Percentiles rank a stretch among this genome's conserved stretches.
phyloP scores from a whole-genome alignment of 1,140 invertebrate species.

The Macrosteles quadrilineatus region DNA sequence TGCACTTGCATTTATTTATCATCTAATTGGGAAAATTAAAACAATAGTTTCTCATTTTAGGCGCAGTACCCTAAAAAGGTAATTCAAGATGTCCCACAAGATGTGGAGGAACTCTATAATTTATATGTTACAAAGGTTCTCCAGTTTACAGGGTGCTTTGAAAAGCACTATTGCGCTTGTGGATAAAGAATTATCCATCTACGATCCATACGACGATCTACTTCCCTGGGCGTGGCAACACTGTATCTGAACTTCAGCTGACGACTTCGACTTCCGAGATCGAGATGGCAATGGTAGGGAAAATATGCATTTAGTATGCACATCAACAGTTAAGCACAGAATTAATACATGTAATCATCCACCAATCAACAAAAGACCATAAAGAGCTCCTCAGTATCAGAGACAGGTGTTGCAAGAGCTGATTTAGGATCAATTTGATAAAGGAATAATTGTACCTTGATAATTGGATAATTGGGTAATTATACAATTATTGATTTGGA shows the following conservation, averaged over 20 bases:
- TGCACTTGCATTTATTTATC: background rate
- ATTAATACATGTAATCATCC: constrained; percentile 30
- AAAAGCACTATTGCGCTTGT: constrained; percentile 42
- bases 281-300: background rate
- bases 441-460: constrained; percentile 31
- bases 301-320: constrained; percentile 19
- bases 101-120: constrained; percentile 48
- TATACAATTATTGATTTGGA: too few species aligned
- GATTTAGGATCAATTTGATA: constrained; percentile 21
- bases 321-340: background rate
- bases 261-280: too few species aligned
- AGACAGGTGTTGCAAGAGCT: constrained; percentile 1
- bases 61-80: constrained; percentile 38
- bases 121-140: constrained; percentile 49
- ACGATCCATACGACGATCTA: too few species aligned
- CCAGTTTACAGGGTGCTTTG: constrained; percentile 33
- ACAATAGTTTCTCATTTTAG: constrained; percentile 1
- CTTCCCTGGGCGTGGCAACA: too few species aligned
- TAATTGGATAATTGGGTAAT: too few species aligned
- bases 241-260: too few species aligned
- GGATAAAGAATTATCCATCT: constrained; percentile 44
- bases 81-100: constrained; percentile 44
- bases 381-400: background rate
- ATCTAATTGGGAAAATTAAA: background rate
- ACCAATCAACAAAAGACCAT: constrained; percentile 22